Conservation (phyloP, 2,888 invertebrate species). For the Scaptomyza polygonia region DNA sequence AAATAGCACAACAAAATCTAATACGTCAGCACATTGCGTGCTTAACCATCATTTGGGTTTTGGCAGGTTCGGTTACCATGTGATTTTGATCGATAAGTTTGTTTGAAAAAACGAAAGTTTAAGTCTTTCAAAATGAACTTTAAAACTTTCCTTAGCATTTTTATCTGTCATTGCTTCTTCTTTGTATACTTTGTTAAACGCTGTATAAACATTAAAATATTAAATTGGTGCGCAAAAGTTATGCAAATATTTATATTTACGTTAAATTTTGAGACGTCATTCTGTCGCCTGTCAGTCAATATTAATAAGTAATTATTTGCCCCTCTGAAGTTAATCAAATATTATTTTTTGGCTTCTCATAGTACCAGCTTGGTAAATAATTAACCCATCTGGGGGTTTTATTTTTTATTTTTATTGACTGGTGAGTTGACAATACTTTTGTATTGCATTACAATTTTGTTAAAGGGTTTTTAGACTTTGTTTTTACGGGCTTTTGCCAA, state of each 20-base stretch:
- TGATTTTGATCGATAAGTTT: no score
- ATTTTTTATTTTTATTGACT: neutral
- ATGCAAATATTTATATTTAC: slow-evolving; percentile 44
- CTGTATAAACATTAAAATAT: slow-evolving; percentile 7
- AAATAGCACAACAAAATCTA: neutral
- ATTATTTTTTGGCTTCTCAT: slow-evolving; percentile 47
- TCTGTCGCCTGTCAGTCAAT: slow-evolving; percentile 26
- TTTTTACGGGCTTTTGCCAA: slow-evolving; percentile 22
- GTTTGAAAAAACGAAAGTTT: no score
- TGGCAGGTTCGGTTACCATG: slow-evolving; percentile 29
- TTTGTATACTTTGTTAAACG: slow-evolving; percentile 16
- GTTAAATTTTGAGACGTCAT: slow-evolving; percentile 38
- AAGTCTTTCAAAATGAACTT: no score
- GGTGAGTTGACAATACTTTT: slow-evolving; percentile 1
- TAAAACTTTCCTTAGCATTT: no score
- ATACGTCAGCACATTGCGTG: slow-evolving; percentile 62
- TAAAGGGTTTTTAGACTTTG: slow-evolving; percentile 43
- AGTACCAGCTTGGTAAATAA: slow-evolving; percentile 33
- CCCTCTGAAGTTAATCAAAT: slow-evolving; percentile 51
- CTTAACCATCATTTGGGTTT: slow-evolving; percentile 49
- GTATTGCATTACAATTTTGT: neutral
- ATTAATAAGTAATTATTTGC: slow-evolving; percentile 40
- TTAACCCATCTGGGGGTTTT: slow-evolving; percentile 22
- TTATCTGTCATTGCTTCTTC: neutral
- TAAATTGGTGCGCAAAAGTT: no score